A percentile compares a stretch with the other conserved stretches of the same genome.
Conservation (phyloP, 2,113 vertebrate species). For the Microcebus tavaratra region DNA sequence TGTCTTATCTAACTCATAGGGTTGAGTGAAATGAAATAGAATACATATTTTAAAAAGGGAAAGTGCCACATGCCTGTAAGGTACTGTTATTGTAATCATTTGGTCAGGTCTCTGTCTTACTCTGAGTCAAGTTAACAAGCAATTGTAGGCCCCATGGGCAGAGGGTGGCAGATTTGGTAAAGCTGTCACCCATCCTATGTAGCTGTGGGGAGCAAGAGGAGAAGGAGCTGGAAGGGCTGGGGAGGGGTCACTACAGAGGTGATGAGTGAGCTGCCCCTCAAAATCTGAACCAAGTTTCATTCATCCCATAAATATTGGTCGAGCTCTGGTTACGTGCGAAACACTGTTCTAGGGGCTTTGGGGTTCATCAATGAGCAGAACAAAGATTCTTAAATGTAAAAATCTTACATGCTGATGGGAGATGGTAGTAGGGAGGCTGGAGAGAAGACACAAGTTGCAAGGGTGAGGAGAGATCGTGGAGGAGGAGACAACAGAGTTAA, state of each 20-base stretch:
- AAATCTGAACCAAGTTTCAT: not conserved
- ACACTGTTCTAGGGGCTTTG: not conserved
- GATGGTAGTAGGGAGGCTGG: too few relatives aligned
- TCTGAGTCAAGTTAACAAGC: not conserved
- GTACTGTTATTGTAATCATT: not conserved
- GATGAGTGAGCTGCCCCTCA: not conserved
- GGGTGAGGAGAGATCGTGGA: not conserved
- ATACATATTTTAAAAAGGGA: not conserved
- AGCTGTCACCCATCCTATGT: not conserved
- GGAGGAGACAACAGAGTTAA: not conserved
- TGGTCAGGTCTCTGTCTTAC: not conserved
- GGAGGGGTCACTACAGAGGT: not conserved
- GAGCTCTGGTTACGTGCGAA: not conserved
- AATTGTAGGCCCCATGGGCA: not conserved
- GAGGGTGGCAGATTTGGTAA: not conserved
- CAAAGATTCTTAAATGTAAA: not conserved
- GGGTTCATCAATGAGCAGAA: not conserved
- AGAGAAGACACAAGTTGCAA: not conserved
- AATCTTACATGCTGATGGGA: not conserved
- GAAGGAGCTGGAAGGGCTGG: not conserved
- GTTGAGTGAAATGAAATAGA: not conserved
- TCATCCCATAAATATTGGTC: not conserved
- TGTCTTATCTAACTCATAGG: not conserved
- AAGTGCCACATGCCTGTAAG: not conserved
- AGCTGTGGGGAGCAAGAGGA: not conserved